Conservation (phyloP, 1,140 invertebrate genomes). For the Pseudobourletiella spinata region DNA sequence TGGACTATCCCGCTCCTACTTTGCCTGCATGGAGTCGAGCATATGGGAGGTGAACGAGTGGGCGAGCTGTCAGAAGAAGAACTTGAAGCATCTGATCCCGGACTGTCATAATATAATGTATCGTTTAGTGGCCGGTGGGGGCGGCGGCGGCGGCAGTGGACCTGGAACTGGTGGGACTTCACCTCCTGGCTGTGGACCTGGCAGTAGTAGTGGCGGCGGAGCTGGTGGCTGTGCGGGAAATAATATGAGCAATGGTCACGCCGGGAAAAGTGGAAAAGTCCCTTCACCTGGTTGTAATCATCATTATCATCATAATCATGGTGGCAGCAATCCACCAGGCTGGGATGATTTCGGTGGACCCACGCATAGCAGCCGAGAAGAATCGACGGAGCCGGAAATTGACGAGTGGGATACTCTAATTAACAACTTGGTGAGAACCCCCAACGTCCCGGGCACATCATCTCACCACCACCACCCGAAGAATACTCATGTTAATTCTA, state of each 20-base stretch:
- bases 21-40: constrained; percentile 89
- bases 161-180: neutral
- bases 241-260: neutral
- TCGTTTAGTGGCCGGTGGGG: constrained; percentile 56
- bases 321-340: neutral
- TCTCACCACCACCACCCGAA: constrained; percentile 7
- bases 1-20: constrained; percentile 85
- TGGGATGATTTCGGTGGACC: neutral
- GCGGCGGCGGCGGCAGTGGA: constrained; percentile 1
- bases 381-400: constrained; percentile 8
- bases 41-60: constrained; percentile 93
- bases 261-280: too few species aligned
- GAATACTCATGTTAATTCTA: neutral
- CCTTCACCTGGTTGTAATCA: too few species aligned
- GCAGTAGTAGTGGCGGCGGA: neutral
- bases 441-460: constrained; percentile 8
- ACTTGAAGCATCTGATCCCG: constrained; percentile 60
- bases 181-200: constrained; percentile 3
- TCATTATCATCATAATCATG: too few species aligned
- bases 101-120: constrained; percentile 87
- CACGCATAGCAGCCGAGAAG: neutral
- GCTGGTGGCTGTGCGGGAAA: neutral
- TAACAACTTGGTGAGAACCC: constrained; percentile 27
- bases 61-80: constrained; percentile 83
- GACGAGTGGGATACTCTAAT: constrained; percentile 34